Evolutionary conservation across 1,140 invertebrate genomes (phyloP).

Genomic region (Ctenoplectra terminalis): DNA sequence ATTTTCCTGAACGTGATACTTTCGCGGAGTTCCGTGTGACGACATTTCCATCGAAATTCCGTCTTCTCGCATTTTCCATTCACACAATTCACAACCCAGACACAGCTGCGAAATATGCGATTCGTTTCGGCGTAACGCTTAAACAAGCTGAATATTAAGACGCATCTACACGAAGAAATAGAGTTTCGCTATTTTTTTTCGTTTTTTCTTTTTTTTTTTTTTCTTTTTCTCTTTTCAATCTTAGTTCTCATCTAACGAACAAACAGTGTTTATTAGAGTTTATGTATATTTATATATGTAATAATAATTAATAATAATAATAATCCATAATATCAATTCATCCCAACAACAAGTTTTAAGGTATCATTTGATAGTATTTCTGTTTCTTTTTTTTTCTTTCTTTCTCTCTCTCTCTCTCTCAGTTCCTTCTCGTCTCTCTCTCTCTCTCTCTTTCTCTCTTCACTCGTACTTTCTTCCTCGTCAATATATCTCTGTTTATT

Average conservation of each 20-base stretch:
- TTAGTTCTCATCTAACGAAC: slow-evolving; percentile 72
- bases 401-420: slow-evolving; percentile 6
- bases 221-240: slow-evolving; percentile 34
- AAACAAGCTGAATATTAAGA: slow-evolving; percentile 73
- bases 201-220: slow-evolving; percentile 21
- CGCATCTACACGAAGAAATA: slow-evolving; percentile 75
- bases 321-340: slow-evolving; percentile 73
- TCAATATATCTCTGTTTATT: slow-evolving; percentile 72
- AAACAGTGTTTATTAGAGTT: slow-evolving; percentile 76
- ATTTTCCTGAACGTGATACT: slow-evolving; percentile 23
- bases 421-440: slow-evolving; percentile 25
- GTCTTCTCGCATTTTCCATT: slow-evolving; percentile 43
- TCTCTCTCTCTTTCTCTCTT: slow-evolving; percentile 14
- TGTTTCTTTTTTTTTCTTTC: slow-evolving; percentile 47
- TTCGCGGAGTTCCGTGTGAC: slow-evolving; percentile 18
- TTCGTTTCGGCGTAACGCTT: slow-evolving; percentile 43
- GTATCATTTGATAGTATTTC: slow-evolving; percentile 69
- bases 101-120: slow-evolving; percentile 39
- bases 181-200: slow-evolving; percentile 67
- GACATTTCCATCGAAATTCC: slow-evolving; percentile 22
- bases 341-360: slow-evolving; percentile 74
- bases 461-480: slow-evolving; percentile 70
- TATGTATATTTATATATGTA: slow-evolving; percentile 73
- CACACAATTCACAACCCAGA: slow-evolving; percentile 39
- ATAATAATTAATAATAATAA: slow-evolving; percentile 67